Conservation (phyloP, 2,888 invertebrate genomes). For the Chalcosyrphus nemorum region DNA sequence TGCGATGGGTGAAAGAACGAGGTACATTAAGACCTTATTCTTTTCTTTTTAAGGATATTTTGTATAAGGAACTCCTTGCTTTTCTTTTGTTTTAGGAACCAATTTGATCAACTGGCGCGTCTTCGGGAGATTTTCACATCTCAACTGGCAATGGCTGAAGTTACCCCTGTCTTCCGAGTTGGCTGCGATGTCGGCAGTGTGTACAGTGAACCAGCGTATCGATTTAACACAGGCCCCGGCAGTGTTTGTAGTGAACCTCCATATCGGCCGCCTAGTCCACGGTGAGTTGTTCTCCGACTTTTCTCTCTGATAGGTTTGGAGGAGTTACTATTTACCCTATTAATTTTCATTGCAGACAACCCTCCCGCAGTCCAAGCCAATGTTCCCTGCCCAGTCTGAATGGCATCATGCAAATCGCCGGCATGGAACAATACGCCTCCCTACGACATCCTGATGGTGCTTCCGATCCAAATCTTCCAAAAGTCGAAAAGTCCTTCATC, state of each 20-base stretch:
- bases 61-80: not conserved
- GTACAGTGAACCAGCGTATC: conserved; percentile 82
- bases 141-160: conserved; percentile 89
- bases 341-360: conserved; percentile 75
- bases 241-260: conserved; percentile 95
- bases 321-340: too few species aligned
- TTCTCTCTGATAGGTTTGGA: too few species aligned
- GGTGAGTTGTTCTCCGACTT: too few species aligned
- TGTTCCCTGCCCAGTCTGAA: conserved; percentile 84
- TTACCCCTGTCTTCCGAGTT: conserved; percentile 85
- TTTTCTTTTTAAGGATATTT: not conserved
- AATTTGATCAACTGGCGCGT: conserved; percentile 91
- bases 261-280: conserved; percentile 84
- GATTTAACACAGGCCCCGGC: conserved; percentile 84
- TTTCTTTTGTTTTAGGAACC: conserved; percentile 77
- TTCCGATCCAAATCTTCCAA: conserved; percentile 92
- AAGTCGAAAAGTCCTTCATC: conserved; percentile 79
- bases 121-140: conserved; percentile 92
- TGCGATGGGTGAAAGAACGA: conserved; percentile 81
- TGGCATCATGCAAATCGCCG: conserved; percentile 85
- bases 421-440: conserved; percentile 86
- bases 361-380: conserved; percentile 81
- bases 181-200: conserved; percentile 81
- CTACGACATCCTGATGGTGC: conserved; percentile 95
- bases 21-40: conserved; percentile 74